A percentile compares a stretch with the other conserved stretches of the same genome.
phyloP scores from a whole-genome alignment of 1,140 invertebrate genomes.

The fruit fly (Drosophila melanogaster) region DNA sequence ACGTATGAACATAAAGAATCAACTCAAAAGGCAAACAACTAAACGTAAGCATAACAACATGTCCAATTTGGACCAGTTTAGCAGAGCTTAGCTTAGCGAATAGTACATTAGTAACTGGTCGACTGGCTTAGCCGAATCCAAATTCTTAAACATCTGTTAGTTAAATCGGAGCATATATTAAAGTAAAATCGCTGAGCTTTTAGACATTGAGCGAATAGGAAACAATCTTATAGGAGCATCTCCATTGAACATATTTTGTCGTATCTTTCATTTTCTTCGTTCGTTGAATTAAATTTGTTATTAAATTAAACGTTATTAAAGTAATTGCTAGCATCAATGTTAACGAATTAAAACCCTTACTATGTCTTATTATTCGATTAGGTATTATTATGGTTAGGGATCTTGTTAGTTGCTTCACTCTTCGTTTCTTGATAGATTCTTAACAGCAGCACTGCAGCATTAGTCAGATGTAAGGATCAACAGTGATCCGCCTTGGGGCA shows the following conservation, averaged over 20 bases:
- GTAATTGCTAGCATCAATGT: neutral
- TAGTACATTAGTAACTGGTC: constrained; percentile 10
- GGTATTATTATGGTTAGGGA: neutral
- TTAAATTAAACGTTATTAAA: neutral
- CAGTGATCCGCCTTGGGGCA: constrained; percentile 3
- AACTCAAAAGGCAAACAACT: constrained; percentile 53
- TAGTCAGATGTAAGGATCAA: constrained; percentile 26
- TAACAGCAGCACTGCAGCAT: constrained; percentile 11
- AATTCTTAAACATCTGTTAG: neutral
- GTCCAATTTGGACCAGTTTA: constrained; percentile 30
- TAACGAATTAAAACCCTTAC: neutral
- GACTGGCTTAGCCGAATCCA: neutral
- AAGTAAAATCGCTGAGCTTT: neutral
- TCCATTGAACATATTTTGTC: neutral
- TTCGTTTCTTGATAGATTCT: neutral
- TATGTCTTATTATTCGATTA: neutral
- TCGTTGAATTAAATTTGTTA: neutral
- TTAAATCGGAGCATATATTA: neutral
- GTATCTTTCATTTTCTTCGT: neutral
- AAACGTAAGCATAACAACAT: constrained; percentile 23
- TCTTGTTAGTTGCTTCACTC: constrained; percentile 9
- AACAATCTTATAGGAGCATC: neutral
- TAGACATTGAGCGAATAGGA: neutral
- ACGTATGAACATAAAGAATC: constrained; percentile 37
- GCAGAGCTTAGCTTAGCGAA: constrained; percentile 40